Percentiles rank a stretch among this genome's conserved stretches.
Evolutionary conservation across 2,888 invertebrate species (phyloP).

Genomic region (Dichetophora obliterata): DNA sequence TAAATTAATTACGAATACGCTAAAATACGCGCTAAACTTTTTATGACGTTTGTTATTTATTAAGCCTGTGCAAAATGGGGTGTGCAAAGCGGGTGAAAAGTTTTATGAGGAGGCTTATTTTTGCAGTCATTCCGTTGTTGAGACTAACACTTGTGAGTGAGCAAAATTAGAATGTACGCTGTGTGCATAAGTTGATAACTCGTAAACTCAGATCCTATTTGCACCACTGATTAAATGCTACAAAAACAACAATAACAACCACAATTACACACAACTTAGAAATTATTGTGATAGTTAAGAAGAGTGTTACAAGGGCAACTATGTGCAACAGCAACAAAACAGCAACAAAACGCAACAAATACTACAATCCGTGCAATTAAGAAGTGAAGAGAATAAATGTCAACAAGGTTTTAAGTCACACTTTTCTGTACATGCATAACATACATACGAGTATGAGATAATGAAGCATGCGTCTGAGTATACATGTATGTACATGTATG

Average conservation of each 20-base stretch:
- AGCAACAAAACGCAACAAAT: too few species aligned
- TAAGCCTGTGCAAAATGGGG: background rate
- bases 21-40: slow-evolving; percentile 20
- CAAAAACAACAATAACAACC: background rate
- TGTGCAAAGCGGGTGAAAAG: background rate
- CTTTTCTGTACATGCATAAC: too few species aligned
- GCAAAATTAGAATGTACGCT: background rate
- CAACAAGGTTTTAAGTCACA: too few species aligned
- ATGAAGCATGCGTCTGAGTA: too few species aligned
- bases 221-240: background rate
- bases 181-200: background rate
- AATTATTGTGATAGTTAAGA: background rate
- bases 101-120: too few species aligned
- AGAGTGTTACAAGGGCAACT: background rate
- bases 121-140: background rate
- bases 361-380: background rate
- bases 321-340: background rate
- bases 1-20: slow-evolving; percentile 1
- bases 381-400: too few species aligned
- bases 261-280: background rate
- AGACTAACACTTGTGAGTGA: background rate
- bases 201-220: background rate
- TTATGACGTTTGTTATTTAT: background rate
- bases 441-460: too few species aligned
- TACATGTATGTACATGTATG: too few species aligned